Base-by-base conservation (phyloP, 35 echinoderm and acorn worm genomes). In the Acanthaster planci region DNA sequence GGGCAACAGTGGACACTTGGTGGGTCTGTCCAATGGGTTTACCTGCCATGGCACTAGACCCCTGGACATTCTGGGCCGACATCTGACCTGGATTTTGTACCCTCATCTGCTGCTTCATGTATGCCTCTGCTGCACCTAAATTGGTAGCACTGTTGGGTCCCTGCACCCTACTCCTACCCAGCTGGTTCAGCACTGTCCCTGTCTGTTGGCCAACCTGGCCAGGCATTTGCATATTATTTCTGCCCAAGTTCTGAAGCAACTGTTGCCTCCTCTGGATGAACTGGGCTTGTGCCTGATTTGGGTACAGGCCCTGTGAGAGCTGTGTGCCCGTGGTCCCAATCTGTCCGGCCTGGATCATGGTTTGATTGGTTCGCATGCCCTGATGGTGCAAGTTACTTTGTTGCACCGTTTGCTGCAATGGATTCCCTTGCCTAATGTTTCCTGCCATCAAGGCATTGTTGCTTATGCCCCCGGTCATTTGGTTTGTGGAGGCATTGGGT, bases 241-340 rank as follows among this genome's bases (percentile, higher is more conserved):
- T 21, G 12, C 78, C 67, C 84, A 83, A 77, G 16, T 80, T 68
- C 77, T 89, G 87, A 58, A 84, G 64, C 79, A 84, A 18, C 80
- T 88, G 86, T 42, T 82, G 86, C 15, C 47, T 47, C 40, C 67
- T 79, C 30, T 78, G 85, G 35, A 76, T 50, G 39, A 54, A 58
- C 40, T 87, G 85, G 17, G 51, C 44, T 57, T 60, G 81, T 58
- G 54, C 53, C 44, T 32, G 81, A 57, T 60, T 83, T 56, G 53
- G 81, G 38, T 83, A 83, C 81, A 83, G 56, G 56, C 84, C 40
- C 51, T 86, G 84, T 3, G 64, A 27, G 34, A 26, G 26, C 26
- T 34, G 26, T 6, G 57, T 60, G 21, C 57, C 57, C 26, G 64
- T 72, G 34, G 64, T 31, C 26, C 64, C 29, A 10, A 72, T 31